Base-by-base conservation (phyloP, 2,113 vertebrate genomes). In the Garra rufa region DNA sequence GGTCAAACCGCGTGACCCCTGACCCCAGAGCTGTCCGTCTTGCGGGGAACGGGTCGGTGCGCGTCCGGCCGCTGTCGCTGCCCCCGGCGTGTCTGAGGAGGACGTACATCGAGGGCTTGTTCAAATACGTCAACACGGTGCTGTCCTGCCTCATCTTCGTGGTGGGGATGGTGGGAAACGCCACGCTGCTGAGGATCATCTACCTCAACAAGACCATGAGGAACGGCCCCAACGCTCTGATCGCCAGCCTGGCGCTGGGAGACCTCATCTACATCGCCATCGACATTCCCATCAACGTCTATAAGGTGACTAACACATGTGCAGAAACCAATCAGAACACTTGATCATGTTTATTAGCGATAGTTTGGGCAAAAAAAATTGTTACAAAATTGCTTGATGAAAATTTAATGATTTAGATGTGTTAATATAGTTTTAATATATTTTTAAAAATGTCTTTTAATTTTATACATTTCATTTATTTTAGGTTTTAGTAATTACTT, bases 141-240 rank as follows among this genome's bases (percentile, higher is more conserved):
- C 89, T 97, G 80, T 96, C 95, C 34, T 97, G 96, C 85, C 90
- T 94, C 78, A 95, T 97, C 91, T 97, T 97, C 90, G 95, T 95
- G 85, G 93, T 97, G 83, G 96, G 96, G 48, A 92, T 97, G 92
- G 95, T 97, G 78, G 96, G 96, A 46, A 97, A 97, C 80, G 95
- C 94, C n/a, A 96, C 96, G 6, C 93, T 97, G 83, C 93, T 97
- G 83, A 93, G 96, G 93, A 97, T 97, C 93, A 97, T 97, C 91
- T 96, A 95, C 87, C 93, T 96, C 91, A 96, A 96, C 92, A 97
- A 96, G 90, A 96, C 94, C 9, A 97, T 97, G 96, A 94, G 96
- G 91, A 97, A 97, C 11, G 96, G 96, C 70, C 96, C 96, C 1
- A 97, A 97, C 4, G 95, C 96, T 0, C 93, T 97, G 88, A 97